A percentile compares a stretch with the other conserved stretches of the same genome.
Evolutionary conservation across 2,113 vertebrate genomes (phyloP).

Genomic region (Sprattus sprattus): DNA sequence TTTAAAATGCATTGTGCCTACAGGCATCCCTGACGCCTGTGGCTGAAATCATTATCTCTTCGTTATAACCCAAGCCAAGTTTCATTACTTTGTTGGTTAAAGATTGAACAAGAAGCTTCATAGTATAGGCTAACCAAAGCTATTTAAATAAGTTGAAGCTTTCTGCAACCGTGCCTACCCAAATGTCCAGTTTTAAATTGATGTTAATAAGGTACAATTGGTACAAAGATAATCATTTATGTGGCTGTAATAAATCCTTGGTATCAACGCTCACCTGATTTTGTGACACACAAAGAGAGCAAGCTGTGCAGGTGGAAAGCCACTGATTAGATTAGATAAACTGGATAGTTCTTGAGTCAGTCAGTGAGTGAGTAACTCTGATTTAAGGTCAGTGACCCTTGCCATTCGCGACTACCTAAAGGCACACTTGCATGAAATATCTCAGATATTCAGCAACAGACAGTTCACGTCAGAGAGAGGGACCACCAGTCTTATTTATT

Average conservation of each 20-base stretch:
- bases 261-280: not conserved
- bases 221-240: not conserved
- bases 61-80: too few species aligned
- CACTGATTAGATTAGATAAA: not conserved
- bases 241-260: not conserved
- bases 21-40: too few species aligned
- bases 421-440: not conserved
- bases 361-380: not conserved
- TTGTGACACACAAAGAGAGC: not conserved
- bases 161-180: not conserved
- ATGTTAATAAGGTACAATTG: not conserved
- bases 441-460: not conserved
- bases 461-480: not conserved
- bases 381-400: not conserved
- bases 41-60: too few species aligned
- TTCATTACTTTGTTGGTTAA: too few species aligned
- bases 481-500: conserved; percentile 46
- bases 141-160: not conserved
- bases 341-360: not conserved
- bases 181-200: not conserved
- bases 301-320: not conserved
- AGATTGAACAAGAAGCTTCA: too few species aligned
- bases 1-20: too few species aligned
- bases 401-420: not conserved
- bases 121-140: not conserved